Evolutionary conservation across 1,140 invertebrate genomes (phyloP).

Genomic region (Apis mellifera): DNA sequence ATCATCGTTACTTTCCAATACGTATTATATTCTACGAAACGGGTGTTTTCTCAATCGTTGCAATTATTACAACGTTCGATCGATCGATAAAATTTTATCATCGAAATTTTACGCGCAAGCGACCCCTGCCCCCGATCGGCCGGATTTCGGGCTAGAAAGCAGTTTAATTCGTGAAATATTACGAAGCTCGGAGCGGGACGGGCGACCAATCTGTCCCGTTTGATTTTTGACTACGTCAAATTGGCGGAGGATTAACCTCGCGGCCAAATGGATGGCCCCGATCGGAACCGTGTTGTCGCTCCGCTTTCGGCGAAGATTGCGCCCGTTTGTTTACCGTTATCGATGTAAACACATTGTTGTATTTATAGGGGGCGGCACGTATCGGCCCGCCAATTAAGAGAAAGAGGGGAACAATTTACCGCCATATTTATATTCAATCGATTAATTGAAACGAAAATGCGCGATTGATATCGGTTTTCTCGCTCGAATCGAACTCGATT

Average conservation of each 20-base stretch:
- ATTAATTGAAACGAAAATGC: constrained; percentile 9
- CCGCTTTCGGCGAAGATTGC: not conserved
- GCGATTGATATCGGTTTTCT: not conserved
- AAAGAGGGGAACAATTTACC: not conserved
- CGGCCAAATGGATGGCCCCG: not conserved
- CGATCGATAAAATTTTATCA: too few relatives aligned
- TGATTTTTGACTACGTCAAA: not conserved
- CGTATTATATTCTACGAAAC: too few relatives aligned
- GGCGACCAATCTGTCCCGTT: not conserved
- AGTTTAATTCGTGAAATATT: not conserved
- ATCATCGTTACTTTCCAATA: too few relatives aligned
- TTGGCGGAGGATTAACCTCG: not conserved
- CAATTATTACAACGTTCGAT: too few relatives aligned
- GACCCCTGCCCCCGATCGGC: too few relatives aligned
- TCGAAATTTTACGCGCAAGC: too few relatives aligned
- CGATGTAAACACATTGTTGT: not conserved
- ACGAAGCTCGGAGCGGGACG: not conserved
- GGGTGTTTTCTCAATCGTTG: too few relatives aligned
- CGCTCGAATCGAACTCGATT: not conserved
- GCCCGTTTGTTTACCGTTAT: not conserved
- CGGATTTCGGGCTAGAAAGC: not conserved
- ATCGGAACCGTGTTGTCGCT: not conserved
- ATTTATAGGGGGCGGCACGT: not conserved
- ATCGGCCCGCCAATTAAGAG: constrained; percentile 15
- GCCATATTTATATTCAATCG: not conserved